These are phyloP conservation scores for Dicrurus megarhynchus DNA, from an alignment of 2,113 vertebrate species.

Conservation along the genomic window DNA sequence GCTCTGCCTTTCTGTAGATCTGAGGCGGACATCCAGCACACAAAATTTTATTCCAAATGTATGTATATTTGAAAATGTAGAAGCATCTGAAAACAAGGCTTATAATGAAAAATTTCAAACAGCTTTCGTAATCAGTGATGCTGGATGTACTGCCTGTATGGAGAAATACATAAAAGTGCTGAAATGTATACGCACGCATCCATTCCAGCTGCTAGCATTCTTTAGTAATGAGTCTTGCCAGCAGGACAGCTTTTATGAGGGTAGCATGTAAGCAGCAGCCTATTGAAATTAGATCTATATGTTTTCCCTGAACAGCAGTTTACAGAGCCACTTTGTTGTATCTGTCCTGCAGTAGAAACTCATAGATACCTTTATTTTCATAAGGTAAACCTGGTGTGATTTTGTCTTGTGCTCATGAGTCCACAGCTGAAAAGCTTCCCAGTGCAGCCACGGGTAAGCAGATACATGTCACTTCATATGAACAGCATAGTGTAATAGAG, in stretches of 20 bases:
- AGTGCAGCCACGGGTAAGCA: background rate
- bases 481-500: background rate
- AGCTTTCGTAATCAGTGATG: background rate
- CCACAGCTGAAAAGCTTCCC: background rate
- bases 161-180: background rate
- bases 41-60: background rate
- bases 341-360: background rate
- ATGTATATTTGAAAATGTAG: background rate
- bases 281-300: background rate
- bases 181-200: background rate
- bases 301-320: background rate
- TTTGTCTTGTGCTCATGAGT: background rate
- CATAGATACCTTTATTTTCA: background rate
- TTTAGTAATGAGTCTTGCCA: background rate
- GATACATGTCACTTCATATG: background rate
- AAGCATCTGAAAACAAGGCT: background rate
- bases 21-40: background rate
- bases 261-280: background rate
- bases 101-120: background rate
- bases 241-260: background rate
- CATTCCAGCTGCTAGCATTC: background rate
- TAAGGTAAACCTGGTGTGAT: background rate
- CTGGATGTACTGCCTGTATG: background rate
- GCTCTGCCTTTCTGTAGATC: background rate
- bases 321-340: background rate